These are phyloP conservation scores for Hypolimnas misippus DNA, from an alignment of 2,888 invertebrate species.

Conservation along the genomic window DNA sequence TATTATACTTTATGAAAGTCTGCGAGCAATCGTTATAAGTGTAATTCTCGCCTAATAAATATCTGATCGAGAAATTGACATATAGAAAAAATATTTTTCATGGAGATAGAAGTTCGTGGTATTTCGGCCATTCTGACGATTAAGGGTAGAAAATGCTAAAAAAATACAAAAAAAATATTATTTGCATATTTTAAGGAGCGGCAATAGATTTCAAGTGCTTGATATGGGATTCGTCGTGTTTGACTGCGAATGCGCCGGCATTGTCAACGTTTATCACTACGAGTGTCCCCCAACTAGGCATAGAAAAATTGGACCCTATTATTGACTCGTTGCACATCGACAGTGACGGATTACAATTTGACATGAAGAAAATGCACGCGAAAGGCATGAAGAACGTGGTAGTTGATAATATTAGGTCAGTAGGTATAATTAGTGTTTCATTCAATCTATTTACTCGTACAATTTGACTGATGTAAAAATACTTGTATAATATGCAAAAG, in stretches of 20 bases:
- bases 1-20: no score
- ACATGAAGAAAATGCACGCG: constrained; percentile 48
- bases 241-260: neutral
- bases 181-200: neutral
- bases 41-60: no score
- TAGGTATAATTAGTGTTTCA: no score
- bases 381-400: constrained; percentile 34
- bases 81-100: no score
- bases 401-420: constrained; percentile 31
- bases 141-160: no score
- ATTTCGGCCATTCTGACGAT: no score
- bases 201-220: neutral
- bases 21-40: no score
- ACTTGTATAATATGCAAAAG: no score
- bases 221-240: neutral
- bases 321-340: constrained; percentile 37
- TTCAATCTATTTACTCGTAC: no score
- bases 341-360: constrained; percentile 59
- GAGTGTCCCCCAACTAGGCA: constrained; percentile 58
- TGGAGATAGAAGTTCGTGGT: no score
- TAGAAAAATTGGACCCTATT: constrained; percentile 57
- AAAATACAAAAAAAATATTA: neutral
- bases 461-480: no score
- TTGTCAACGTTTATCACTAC: neutral
- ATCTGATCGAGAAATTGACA: no score